Evolutionary conservation across 64 coral and sea anemone species (phyloP).

Genomic region (Actinia equina): DNA sequence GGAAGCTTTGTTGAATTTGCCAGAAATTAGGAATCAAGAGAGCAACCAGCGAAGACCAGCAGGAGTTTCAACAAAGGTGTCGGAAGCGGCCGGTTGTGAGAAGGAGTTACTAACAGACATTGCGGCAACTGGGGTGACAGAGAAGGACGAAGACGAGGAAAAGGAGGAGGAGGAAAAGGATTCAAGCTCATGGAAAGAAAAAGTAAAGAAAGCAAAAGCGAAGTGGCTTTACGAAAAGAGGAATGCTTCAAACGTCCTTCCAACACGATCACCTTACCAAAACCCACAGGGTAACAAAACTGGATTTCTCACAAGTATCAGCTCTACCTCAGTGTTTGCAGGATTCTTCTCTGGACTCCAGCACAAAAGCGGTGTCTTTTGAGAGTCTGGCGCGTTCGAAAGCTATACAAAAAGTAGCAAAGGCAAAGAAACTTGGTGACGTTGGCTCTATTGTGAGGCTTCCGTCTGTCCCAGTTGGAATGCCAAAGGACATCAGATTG

Average conservation of each 20-base stretch:
- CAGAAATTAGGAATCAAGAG: neutral
- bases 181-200: too few species aligned
- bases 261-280: neutral
- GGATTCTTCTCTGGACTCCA: neutral
- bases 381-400: neutral
- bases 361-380: neutral
- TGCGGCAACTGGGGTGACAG: neutral
- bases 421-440: neutral
- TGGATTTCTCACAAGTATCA: neutral
- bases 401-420: neutral
- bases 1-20: neutral
- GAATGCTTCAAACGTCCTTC: neutral
- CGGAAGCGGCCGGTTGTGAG: neutral
- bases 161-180: neutral
- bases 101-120: neutral
- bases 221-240: neutral
- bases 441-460: neutral
- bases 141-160: neutral
- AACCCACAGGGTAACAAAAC: neutral
- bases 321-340: neutral
- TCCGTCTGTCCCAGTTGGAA: neutral
- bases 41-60: neutral
- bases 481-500: neutral
- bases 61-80: neutral
- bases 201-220: neutral